A percentile compares a stretch with the other conserved stretches of the same genome.
Evolutionary conservation across 2,797 vertebrate genomes (phyloP).

Genomic region (Thripadectes ignobilis): DNA sequence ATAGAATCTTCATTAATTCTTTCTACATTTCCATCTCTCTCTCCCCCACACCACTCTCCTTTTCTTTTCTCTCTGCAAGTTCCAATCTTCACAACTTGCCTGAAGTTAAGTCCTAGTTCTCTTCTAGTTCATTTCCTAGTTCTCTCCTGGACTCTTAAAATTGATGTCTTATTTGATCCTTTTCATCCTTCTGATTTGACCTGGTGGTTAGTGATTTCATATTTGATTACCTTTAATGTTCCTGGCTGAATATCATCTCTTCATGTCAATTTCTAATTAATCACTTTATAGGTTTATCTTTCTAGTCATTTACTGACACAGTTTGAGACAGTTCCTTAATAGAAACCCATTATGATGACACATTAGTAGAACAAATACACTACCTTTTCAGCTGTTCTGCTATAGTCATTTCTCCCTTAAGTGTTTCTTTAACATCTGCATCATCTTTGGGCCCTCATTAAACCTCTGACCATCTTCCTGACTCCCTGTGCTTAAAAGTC

Average conservation of each 20-base stretch:
- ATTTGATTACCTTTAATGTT: not conserved
- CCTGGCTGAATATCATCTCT: not conserved
- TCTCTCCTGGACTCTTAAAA: not conserved
- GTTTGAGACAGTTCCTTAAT: not conserved
- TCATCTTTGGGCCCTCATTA: not conserved
- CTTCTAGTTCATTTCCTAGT: conserved; percentile 12
- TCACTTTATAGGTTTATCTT: not conserved
- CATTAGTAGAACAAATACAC: not conserved
- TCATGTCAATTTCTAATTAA: not conserved
- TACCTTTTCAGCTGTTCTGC: not conserved
- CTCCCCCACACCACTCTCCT: not conserved
- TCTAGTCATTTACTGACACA: not conserved
- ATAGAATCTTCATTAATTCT: not conserved
- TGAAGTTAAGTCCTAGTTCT: conserved; percentile 3
- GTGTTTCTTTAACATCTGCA: not conserved
- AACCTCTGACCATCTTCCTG: not conserved
- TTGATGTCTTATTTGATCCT: not conserved
- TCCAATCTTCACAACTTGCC: not conserved
- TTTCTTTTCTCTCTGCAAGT: accelerated
- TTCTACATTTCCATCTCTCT: not conserved
- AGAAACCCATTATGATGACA: not conserved
- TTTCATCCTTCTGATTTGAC: not conserved
- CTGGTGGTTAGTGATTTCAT: not conserved
- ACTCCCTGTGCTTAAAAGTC: not conserved
- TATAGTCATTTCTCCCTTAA: not conserved